Conservation (phyloP, 2,797 vertebrate species). For the Smutsia temminckii region DNA sequence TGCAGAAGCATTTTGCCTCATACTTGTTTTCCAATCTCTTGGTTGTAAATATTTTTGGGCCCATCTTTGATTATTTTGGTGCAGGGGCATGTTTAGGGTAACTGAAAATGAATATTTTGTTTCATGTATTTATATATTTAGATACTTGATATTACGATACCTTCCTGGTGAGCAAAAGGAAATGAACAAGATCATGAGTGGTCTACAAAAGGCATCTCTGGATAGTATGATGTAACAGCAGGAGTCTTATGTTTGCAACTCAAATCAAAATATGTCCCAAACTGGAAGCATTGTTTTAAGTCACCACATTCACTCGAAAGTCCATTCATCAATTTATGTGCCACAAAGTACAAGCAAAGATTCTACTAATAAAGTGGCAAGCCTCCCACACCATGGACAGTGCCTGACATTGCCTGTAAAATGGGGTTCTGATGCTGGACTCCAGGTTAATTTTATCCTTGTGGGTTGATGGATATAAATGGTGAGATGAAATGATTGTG, state of each 20-base stretch:
- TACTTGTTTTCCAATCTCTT: slow-evolving; percentile 14
- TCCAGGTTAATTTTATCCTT: neutral
- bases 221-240: neutral
- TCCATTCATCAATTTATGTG: slow-evolving; percentile 11
- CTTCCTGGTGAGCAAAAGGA: slow-evolving; percentile 1
- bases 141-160: neutral
- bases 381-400: neutral
- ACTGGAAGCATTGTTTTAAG: neutral
- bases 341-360: neutral
- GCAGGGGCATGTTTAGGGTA: neutral
- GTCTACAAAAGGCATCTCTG: neutral
- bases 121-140: slow-evolving; percentile 7
- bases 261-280: slow-evolving; percentile 7
- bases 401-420: neutral
- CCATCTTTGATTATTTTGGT: slow-evolving; percentile 10
- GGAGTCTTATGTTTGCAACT: neutral
- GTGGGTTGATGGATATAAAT: neutral
- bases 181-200: neutral
- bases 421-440: neutral
- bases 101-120: neutral
- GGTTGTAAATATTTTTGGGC: neutral
- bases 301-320: neutral
- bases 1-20: neutral
- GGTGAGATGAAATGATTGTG: neutral
- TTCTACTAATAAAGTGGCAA: neutral